These are phyloP conservation scores for Entomobrya proxima DNA, from an alignment of 2,888 invertebrate species.

Conservation along the genomic window DNA sequence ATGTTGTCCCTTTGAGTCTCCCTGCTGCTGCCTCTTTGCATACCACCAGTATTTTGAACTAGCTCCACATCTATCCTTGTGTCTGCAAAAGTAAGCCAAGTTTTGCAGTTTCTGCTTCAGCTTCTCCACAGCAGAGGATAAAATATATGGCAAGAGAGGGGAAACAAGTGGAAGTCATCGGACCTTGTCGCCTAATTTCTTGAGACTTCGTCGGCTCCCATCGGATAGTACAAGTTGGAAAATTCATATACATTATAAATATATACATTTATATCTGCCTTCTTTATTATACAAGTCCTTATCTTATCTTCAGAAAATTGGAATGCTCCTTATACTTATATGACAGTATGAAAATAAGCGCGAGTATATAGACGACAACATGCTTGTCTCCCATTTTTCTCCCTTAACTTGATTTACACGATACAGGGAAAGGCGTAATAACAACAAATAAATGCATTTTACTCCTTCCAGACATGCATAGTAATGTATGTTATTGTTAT, in stretches of 20 bases:
- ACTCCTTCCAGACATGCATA: not conserved
- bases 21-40: not conserved
- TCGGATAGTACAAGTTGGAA: conserved; percentile 39
- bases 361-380: not conserved
- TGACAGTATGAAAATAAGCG: not conserved
- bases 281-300: not conserved
- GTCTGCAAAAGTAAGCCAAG: conserved; percentile 3
- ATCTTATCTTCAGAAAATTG: conserved; percentile 22
- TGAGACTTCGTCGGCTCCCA: conserved; percentile 66
- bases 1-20: not conserved
- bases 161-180: conserved; percentile 67
- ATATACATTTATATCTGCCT: not conserved
- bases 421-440: not conserved
- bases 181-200: conserved; percentile 67
- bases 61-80: conserved; percentile 11
- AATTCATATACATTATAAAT: not conserved
- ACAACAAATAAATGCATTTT: conserved; percentile 7
- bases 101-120: not conserved
- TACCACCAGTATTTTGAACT: not conserved
- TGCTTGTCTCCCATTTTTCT: not conserved
- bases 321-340: too few species aligned
- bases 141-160: conserved; percentile 13
- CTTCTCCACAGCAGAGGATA: conserved; percentile 1
- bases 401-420: conserved; percentile 14
- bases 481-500: not conserved